Percentiles rank a stretch among this genome's conserved stretches.
These are phyloP conservation scores for Paratrypauchen microcephalus DNA, from an alignment of 2,797 vertebrate genomes.

Conservation along the genomic window DNA sequence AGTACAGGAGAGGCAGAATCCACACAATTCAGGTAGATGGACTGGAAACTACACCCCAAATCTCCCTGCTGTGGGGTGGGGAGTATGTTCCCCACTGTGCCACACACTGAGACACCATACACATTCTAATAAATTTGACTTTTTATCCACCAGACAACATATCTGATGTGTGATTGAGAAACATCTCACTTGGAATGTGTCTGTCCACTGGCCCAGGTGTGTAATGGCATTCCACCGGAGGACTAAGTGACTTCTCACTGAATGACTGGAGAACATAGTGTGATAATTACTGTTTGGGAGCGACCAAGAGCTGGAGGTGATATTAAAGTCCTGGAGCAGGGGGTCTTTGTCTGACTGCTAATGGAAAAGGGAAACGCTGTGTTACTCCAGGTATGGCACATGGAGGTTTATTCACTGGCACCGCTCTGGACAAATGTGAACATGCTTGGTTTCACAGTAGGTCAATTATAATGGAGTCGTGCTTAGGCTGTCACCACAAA, in stretches of 20 bases:
- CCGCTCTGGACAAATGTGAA: constrained; percentile 48
- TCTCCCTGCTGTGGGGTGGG: no score
- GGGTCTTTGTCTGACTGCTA: constrained; percentile 57
- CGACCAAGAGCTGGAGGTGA: constrained; percentile 58
- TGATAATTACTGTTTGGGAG: constrained; percentile 70
- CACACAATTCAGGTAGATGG: neutral
- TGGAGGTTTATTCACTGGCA: constrained; percentile 58
- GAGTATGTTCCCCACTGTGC: no score
- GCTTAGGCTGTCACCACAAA: constrained; percentile 64
- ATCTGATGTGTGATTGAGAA: neutral
- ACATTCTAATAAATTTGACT: neutral
- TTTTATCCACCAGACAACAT: neutral
- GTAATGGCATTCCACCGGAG: constrained; percentile 52
- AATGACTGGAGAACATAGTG: constrained; percentile 67
- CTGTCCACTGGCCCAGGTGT: constrained; percentile 25
- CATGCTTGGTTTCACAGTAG: constrained; percentile 63
- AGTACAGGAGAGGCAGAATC: neutral
- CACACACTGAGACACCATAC: neutral
- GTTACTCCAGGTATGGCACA: constrained; percentile 58
- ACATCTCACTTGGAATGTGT: constrained; percentile 16
- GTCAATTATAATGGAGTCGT: constrained; percentile 68
- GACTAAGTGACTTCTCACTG: constrained; percentile 65
- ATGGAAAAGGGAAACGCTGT: constrained; percentile 64
- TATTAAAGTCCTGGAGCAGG: constrained; percentile 60
- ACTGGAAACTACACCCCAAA: neutral